These are phyloP conservation scores for Hydraecia micacea DNA, from an alignment of 2,888 invertebrate genomes.

Conservation along the genomic window DNA sequence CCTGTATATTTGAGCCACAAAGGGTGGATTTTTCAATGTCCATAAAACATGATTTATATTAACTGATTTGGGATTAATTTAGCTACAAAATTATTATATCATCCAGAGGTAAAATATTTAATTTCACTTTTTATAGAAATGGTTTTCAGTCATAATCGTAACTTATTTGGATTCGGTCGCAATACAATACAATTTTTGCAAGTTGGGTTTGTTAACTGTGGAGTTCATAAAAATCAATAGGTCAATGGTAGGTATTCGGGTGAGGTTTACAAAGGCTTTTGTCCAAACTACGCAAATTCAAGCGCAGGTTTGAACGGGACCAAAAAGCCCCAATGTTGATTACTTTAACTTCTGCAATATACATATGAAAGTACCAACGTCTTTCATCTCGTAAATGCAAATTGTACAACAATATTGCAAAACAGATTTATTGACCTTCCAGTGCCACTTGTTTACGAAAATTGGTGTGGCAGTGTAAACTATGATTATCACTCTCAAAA, in stretches of 20 bases:
- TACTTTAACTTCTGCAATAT: background rate
- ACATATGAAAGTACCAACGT: background rate
- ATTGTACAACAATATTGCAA: slow-evolving; percentile 21
- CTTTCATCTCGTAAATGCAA: slow-evolving; percentile 42
- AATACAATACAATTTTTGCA: slow-evolving; percentile 6
- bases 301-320: slow-evolving; percentile 10
- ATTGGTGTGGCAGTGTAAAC: background rate
- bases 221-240: slow-evolving; percentile 47
- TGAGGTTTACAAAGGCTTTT: slow-evolving; percentile 18
- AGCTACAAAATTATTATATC: slow-evolving; percentile 1
- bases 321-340: slow-evolving; percentile 19
- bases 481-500: slow-evolving; percentile 2
- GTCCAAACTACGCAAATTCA: slow-evolving; percentile 5
- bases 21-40: slow-evolving; percentile 3
- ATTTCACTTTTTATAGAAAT: slow-evolving; percentile 21
- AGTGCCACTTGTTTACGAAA: background rate
- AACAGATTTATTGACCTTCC: slow-evolving; percentile 29
- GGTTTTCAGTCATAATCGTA: slow-evolving; percentile 4
- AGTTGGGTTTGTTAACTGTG: slow-evolving; percentile 1
- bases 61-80: slow-evolving; percentile 13
- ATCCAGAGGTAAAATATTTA: slow-evolving; percentile 6
- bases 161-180: slow-evolving; percentile 8
- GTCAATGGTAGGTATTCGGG: slow-evolving; percentile 23
- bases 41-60: slow-evolving; percentile 24
- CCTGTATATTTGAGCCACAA: slow-evolving; percentile 7